Evolutionary conservation across 1,140 invertebrate species (phyloP), one percentile per base, ranked within the genome.

Genomic region (Colletes latitarsis): DNA sequence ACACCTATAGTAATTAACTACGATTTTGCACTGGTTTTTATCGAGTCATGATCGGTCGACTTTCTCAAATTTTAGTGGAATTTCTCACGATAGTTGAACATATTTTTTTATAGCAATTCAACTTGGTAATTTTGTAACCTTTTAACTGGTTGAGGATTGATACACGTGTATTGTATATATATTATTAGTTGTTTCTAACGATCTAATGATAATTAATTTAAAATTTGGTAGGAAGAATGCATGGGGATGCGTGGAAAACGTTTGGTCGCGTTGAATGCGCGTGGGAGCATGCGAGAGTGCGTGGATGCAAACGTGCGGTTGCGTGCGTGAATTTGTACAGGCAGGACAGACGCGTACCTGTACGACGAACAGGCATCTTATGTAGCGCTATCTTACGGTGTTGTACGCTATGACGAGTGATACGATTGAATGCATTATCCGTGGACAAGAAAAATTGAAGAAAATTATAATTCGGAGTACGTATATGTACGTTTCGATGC

Each of bases 111-210:
- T 82, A 86, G 84, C 81, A 83, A 88, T 73, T 88, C 83, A 87
- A 87, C 64, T 83, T 88, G 60, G 64, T 77, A 89, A 77, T 89
- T 88, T 89, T 90, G 64, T 88, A 89, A 89, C 77, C 69, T 82
- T 88, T 88, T 85, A 82, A 89, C 76, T 88, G 88, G 85, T 89
- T 90, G 88, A 89, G 89, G 89, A 90, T 90, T 85, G 84, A 89
- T 90, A 88, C 82, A 88, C 71, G 69, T 89, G 79, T 90, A 89
- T 72, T 90, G 84, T 90, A 89, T 53, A 90, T 90, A 89, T 74
- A 81, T 78, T 85, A 82, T 84, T 89, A 89, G 72, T 85, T 84
- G 74, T 89, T 82, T 86, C 81, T 90, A 90, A 90, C 81, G 83
- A 88, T 81, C 64, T 90, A 89, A 89, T 88, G 82, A 85, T 82